A percentile compares a stretch with the other conserved stretches of the same genome.
Conservation (phyloP, 2,113 vertebrate genomes). For the Hiodon tergisus region DNA sequence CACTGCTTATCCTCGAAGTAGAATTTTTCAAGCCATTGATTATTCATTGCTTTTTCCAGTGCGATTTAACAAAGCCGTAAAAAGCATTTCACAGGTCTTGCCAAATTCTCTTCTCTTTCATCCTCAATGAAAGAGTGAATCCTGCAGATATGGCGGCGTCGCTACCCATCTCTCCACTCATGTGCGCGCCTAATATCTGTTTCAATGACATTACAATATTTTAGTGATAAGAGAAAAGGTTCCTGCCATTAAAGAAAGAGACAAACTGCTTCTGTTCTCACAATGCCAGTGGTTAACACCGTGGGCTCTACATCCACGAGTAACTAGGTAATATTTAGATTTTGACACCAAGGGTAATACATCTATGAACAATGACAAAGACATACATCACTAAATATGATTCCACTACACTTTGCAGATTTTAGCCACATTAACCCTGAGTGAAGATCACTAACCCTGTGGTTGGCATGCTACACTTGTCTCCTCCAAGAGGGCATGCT, state of each 20-base stretch:
- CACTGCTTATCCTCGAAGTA: slow-evolving; percentile 44
- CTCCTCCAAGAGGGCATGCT: too few relatives aligned
- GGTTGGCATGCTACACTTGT: too few relatives aligned
- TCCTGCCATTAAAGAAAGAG: neutral
- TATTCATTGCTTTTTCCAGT: slow-evolving; percentile 46
- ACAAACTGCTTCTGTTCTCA: neutral
- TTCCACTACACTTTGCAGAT: too few relatives aligned
- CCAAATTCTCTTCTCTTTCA: slow-evolving; percentile 40
- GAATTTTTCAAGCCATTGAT: slow-evolving; percentile 49
- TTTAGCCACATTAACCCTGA: too few relatives aligned
- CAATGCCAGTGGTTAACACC: too few relatives aligned
- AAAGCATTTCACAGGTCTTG: slow-evolving; percentile 39
- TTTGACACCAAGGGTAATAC: too few relatives aligned
- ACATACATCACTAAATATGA: too few relatives aligned
- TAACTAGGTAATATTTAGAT: too few relatives aligned
- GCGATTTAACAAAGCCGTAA: slow-evolving; percentile 38
- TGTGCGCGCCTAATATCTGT: neutral
- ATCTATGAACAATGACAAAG: too few relatives aligned
- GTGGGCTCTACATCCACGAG: too few relatives aligned
- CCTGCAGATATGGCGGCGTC: slow-evolving; percentile 8
- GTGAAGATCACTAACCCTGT: too few relatives aligned
- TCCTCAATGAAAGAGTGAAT: slow-evolving; percentile 21
- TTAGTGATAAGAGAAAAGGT: neutral
- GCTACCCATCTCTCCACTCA: neutral
- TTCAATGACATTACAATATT: neutral